These are phyloP conservation scores for Addax nasomaculatus DNA, from an alignment of 2,113 vertebrate species.

Conservation along the genomic window DNA sequence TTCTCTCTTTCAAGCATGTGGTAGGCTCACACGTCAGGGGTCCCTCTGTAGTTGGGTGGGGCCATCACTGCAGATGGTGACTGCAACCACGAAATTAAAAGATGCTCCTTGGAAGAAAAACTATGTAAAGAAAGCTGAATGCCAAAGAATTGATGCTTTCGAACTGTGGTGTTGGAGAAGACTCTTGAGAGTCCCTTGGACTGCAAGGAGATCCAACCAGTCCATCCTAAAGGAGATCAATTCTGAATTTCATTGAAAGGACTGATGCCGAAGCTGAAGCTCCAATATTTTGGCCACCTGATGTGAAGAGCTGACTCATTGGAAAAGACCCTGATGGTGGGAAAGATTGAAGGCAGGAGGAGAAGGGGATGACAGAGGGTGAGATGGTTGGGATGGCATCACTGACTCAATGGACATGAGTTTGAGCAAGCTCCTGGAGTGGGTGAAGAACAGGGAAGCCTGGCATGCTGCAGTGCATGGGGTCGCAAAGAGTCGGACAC, in stretches of 20 bases:
- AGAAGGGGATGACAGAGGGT: neutral
- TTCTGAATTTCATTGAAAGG: neutral
- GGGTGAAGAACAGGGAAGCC: neutral
- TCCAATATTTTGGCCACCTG: neutral
- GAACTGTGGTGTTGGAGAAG: neutral
- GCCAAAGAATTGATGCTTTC: neutral
- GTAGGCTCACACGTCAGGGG: neutral
- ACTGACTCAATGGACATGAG: neutral
- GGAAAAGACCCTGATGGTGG: neutral
- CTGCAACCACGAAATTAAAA: neutral
- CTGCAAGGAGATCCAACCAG: neutral
- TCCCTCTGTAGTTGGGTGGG: neutral
- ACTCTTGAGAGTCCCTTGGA: neutral
- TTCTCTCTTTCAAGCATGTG: neutral
- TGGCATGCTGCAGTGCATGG: neutral
- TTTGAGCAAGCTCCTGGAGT: neutral
- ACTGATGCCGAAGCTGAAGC: neutral
- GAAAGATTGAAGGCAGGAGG: neutral
- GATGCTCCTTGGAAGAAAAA: neutral
- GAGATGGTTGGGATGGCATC: neutral
- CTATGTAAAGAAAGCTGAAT: neutral
- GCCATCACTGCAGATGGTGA: neutral
- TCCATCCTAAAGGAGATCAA: neutral
- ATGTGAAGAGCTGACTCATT: neutral
- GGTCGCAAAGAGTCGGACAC: fast-evolving